Evolutionary conservation across 2,113 vertebrate genomes (phyloP), one percentile per base, ranked within the genome.

Genomic region (Hoplias malabaricus): DNA sequence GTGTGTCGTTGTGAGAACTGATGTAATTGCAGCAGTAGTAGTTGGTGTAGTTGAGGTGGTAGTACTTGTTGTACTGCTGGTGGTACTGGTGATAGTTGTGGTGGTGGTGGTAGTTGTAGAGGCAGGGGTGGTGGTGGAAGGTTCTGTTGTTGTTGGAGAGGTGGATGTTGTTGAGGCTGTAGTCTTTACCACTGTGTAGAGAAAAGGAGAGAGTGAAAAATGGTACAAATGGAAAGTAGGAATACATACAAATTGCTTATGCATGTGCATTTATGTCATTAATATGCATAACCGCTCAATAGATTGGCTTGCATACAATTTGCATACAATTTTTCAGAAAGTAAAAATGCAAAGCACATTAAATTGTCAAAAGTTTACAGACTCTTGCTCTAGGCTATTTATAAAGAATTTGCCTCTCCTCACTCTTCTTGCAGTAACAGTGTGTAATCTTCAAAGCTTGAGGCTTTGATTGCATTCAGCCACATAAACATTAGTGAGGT

Each of bases 111-210:
- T 29, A 78, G n/a, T n/a, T n/a, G 67, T 85, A 75, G 80, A 25
- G 27, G 70, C 21, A 23, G 73, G 43, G 13, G 42, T 53, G 31
- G 36, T 29, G 19, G 33, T 25, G 11, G 63, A 7, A 38, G 48
- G 46, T 42, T 82, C 29, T 73, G 79, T 59, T 0, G 38, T 81
- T 21, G 88, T 82, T n/a, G n/a, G n/a, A 27, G 88, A 19, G 80
- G 91, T 88, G 71, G 91, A 86, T 83, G 91, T 76, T 27, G 75
- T 21, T 31, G 88, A 81, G 1, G 88, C 91, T 50, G 89, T 91
- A 36, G 85, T 4, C 36, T 89, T 91, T 61, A 91, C 86, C 43
- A 72, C 25, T 61, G 36, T 31, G 40, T 36, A 9, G 66, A 36
- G 12, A 80, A 42, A 59, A 46, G 13, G 42, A 56, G 7, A 21